phyloP scores from a whole-genome alignment of 2,113 vertebrate genomes.

The Ranitomeya imitator region DNA sequence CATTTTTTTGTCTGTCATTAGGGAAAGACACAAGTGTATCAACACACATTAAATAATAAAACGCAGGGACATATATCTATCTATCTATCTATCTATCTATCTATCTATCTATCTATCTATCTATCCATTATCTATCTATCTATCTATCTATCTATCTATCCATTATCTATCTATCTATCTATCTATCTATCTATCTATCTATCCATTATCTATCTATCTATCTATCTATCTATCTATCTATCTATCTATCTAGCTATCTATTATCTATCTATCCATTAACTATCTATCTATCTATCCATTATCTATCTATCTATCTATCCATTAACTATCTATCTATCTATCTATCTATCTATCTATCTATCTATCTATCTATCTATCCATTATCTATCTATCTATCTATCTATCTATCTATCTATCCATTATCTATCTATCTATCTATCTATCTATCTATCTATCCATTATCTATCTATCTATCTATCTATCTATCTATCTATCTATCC shows the following conservation, averaged over 20 bases:
- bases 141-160: slow-evolving; percentile 17
- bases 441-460: not conserved
- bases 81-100: slow-evolving; percentile 23
- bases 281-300: too few relatives aligned
- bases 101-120: slow-evolving; percentile 36
- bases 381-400: not conserved
- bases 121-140: slow-evolving; percentile 11
- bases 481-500: slow-evolving; percentile 38
- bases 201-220: slow-evolving; percentile 4
- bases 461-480: slow-evolving; percentile 29
- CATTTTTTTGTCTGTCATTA: not conserved
- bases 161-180: not conserved
- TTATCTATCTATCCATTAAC: slow-evolving; percentile 9
- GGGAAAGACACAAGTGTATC: not conserved
- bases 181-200: not conserved
- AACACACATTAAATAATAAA: not conserved
- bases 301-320: too few relatives aligned
- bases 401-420: slow-evolving; percentile 10
- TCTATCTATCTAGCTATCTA: too few relatives aligned
- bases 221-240: slow-evolving; percentile 35
- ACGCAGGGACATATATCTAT: not conserved
- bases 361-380: not conserved
- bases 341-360: not conserved
- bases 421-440: not conserved
- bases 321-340: slow-evolving; percentile 12